Evolutionary conservation across 1,140 invertebrate genomes (phyloP), one percentile per base, ranked within the genome.

Genomic region (Leptinotarsa defecta): DNA sequence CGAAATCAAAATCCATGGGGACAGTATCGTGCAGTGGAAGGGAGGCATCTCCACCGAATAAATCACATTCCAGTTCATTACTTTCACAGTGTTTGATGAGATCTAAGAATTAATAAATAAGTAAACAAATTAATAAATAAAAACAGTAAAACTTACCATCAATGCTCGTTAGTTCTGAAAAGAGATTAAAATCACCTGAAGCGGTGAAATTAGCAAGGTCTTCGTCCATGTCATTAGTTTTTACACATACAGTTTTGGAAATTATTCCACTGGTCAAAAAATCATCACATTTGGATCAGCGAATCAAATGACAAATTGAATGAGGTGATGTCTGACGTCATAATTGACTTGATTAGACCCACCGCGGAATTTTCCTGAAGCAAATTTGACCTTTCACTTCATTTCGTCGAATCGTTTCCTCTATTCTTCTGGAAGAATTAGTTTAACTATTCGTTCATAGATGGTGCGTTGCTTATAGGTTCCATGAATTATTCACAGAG

Each of bases 261-360:
- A 65, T 62, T 43, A n/a, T 68, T 68, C 57, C 68, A 63, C 71
- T 43, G 61, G 24, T 15, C 19, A 43, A 73, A 71, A 77, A 76
- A 82, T 84, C 81, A 84, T 73, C 81, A 83, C 74, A 84, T 70
- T 65, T 64, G 48, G 48, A 57, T 78, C 67, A 74, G 74, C 83
- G 81, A 84, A 84, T 84, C 83, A 83, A 76, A 81, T 75, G 74
- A 74, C 75, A 77, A 20, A 72, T 72, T 63, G 68, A 74, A 83
- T 84, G 81, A 79, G 80, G 78, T 83, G 83, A 84, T 84, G 70
- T 77, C 6, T 83, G 73, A 83, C 83, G 82, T 83, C 80, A 83
- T 20, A 69, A 34, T 72, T 70, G 13, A 43, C 34, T 24, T 34
- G 22, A 68, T 68, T 63, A 6, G n/a, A 15, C 22, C 61, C 22